Percentiles rank a stretch among this genome's conserved stretches.
These are phyloP conservation scores for Bicyclus anynana DNA, from an alignment of 1,140 invertebrate species.

Conservation along the genomic window DNA sequence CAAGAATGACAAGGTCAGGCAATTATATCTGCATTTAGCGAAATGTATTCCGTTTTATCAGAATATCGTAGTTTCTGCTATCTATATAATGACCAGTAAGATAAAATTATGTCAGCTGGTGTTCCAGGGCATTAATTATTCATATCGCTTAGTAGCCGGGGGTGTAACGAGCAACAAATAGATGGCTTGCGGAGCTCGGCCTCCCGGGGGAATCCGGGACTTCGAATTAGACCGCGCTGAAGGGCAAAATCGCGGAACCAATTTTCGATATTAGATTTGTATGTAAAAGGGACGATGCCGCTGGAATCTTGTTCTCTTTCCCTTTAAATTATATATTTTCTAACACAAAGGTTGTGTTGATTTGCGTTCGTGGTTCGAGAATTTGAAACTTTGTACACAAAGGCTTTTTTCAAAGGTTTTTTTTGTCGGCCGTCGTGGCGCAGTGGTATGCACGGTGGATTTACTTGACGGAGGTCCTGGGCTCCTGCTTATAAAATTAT, in stretches of 20 bases:
- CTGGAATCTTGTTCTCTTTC: slow-evolving; percentile 2
- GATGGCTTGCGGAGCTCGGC: slow-evolving; percentile 20
- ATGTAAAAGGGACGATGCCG: slow-evolving; percentile 9
- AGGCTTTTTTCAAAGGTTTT: too few relatives aligned
- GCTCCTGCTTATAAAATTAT: too few relatives aligned
- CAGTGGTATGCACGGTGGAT: too few relatives aligned
- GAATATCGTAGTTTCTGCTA: background rate
- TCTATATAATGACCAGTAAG: slow-evolving; percentile 16
- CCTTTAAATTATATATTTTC: background rate
- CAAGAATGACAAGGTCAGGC: too few relatives aligned
- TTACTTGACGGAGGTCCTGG: too few relatives aligned
- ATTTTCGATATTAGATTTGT: slow-evolving; percentile 19
- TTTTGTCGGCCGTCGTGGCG: too few relatives aligned
- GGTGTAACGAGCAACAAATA: slow-evolving; percentile 32
- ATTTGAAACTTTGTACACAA: too few relatives aligned
- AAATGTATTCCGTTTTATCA: too few relatives aligned
- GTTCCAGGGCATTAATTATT: slow-evolving; percentile 32
- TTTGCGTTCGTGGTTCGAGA: background rate
- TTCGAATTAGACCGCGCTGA: slow-evolving; percentile 23
- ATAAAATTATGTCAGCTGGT: slow-evolving; percentile 23
- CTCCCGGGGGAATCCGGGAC: slow-evolving; percentile 11
- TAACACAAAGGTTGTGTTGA: background rate
- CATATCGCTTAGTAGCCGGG: slow-evolving; percentile 26
- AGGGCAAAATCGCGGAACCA: slow-evolving; percentile 14
- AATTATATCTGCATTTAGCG: too few relatives aligned